phyloP scores from a whole-genome alignment of 1,140 invertebrate genomes.

The Saxidomus purpurata region DNA sequence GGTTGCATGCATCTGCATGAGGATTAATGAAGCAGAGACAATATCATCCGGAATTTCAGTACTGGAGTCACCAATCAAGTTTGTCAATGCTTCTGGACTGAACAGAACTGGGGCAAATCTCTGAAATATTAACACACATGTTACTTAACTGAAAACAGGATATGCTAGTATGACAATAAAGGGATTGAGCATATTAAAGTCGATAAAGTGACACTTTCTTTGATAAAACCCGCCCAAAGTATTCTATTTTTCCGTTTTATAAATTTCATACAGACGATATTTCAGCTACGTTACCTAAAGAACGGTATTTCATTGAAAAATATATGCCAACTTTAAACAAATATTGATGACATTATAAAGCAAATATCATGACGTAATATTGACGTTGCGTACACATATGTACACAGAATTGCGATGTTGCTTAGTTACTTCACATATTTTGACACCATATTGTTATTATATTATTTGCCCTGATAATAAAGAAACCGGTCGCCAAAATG shows the following conservation, averaged over 20 bases:
- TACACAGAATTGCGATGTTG: no score
- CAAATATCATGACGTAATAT: no score
- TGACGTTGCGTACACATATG: no score
- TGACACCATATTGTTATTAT: no score
- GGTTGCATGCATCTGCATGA: not conserved
- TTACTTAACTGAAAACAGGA: slow-evolving; percentile 6
- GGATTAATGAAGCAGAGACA: not conserved
- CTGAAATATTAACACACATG: not conserved
- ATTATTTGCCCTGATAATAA: no score
- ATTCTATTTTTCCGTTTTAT: not conserved
- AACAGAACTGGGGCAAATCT: not conserved
- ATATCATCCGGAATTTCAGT: slow-evolving; percentile 25
- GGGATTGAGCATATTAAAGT: not conserved
- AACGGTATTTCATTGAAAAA: no score
- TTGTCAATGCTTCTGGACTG: not conserved
- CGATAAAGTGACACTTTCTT: slow-evolving; percentile 3
- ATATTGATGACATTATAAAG: no score
- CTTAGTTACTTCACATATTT: no score
- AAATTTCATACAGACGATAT: not conserved
- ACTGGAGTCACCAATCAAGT: not conserved
- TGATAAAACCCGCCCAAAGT: not conserved
- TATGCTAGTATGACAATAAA: slow-evolving; percentile 1
- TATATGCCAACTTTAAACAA: no score
- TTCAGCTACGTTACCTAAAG: no score
- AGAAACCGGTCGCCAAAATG: no score